Base-by-base conservation (phyloP, 2,113 vertebrate genomes). In the Catharus fuscescens region DNA sequence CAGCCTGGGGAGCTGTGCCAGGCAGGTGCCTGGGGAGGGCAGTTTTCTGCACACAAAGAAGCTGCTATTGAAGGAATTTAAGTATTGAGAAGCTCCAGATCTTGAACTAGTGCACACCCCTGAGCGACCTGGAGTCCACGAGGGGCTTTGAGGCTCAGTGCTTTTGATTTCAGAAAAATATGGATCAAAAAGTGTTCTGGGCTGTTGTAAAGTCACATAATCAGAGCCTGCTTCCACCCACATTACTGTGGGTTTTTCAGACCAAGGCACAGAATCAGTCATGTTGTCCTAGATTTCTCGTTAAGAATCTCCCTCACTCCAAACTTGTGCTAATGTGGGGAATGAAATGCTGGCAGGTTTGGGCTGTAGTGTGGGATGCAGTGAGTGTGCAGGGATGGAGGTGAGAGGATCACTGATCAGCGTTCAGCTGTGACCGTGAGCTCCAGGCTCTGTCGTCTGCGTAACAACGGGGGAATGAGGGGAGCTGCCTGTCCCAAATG, bases 391-490 rank as follows among this genome's bases (percentile, higher is more conserved):
- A 25, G 42, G 52, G 36, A 16, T 9, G 28, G 54, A 57, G 42
- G 44, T 50, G 52, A 54, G 54, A 10, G 50, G 50, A 10, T 52
- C 26, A 10, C 53, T 0, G 0, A 9, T 53, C 45, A 11, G 9
- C 0, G 1, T 17, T 32, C 40, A 26, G 12, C 45, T 0, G 0
- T 10, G 38, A 67, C 28, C 44, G 0, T 10, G 38, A 67, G 31
- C 44, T 57, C 44, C 66, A 24, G 21, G 44, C 57, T 74, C 29
- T 1, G 1, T 9, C 0, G 0, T 70, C 83, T 86, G 42, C 6
- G 1, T 31, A 10, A 40, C 11, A 0, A 19, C 18, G 12, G 7
- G 9, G 60, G 23, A 54, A 14, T 0, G 12, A 57, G 52, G 20
- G 52, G 38, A 71, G 32, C 28, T 64, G 66, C 81, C 60, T 76